Evolutionary conservation across 1,140 invertebrate genomes (phyloP), one percentile per base, ranked within the genome.

Genomic region (Rhopalosiphum maidis): DNA sequence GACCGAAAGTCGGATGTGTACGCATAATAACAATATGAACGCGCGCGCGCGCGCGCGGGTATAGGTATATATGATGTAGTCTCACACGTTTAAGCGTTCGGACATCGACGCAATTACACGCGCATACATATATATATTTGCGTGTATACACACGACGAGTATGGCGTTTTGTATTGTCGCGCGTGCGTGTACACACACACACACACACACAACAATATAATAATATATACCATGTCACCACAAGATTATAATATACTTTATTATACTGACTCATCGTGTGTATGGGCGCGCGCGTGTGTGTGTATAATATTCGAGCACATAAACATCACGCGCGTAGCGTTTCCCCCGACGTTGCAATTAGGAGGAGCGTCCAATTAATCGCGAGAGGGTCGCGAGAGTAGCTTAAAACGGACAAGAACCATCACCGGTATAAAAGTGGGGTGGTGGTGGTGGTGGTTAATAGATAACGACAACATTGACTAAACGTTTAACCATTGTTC

Each of bases 391-490:
- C 46, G 3, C 43, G 46, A 48, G 87, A 89, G 88, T 89, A 23
- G 88, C 88, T 89, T 55, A 55, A 51, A 89, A 54, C 88, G 48
- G 51, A 89, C 87, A 35, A 51, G 48, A 23, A 54, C 35, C 86
- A 9, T 88, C 86, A 46, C 48, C 51, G 51, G 48, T 54, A 37
- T 77, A 54, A 37, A 25, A 22, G 48, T 23, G 35, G 23, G 48
- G 87, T 18, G 35, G 25, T 7, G 82, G 54, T 0, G 37, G 30
- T 25, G 37, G 37, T 6, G 93, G 43, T 48, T 93, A 93, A 93
- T 93, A 93, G 93, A 93, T 93, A 93, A 93, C 30, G 87, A 93
- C 93, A 93, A 93, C 93, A 93, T 93, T 93, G 87, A 93, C 93
- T 93, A 93, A 93, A 93, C 93, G 93, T 77, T 93, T 93, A 77